phyloP scores from a whole-genome alignment of 2,113 vertebrate genomes.

The Galeopterus variegatus region DNA sequence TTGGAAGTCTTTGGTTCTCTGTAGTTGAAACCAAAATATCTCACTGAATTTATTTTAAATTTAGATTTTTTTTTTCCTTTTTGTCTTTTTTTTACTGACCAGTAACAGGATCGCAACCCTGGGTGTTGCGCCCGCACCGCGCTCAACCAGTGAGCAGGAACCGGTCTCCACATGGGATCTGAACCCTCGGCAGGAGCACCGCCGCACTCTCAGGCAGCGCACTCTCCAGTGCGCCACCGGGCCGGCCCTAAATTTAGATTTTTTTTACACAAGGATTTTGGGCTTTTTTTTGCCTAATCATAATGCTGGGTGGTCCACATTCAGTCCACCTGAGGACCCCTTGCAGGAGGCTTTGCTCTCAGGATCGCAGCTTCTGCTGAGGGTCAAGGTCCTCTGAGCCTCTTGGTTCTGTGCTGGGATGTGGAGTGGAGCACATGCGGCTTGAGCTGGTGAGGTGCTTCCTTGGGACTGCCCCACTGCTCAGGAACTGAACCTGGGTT shows the following conservation, averaged over 20 bases:
- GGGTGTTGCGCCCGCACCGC: too few relatives aligned
- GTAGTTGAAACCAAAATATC: slow-evolving; percentile 68
- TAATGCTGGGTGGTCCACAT: slow-evolving; percentile 69
- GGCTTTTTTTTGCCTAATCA: slow-evolving; percentile 35
- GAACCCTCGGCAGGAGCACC: too few relatives aligned
- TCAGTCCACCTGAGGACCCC: background rate
- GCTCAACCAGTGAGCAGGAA: too few relatives aligned
- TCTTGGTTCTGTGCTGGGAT: background rate
- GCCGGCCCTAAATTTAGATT: slow-evolving; percentile 19
- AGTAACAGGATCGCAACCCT: too few relatives aligned
- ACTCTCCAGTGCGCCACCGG: too few relatives aligned
- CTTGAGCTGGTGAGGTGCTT: background rate
- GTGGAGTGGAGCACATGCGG: background rate
- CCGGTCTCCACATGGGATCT: too few relatives aligned
- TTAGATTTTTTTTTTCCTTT: slow-evolving; percentile 33
- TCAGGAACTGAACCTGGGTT: background rate
- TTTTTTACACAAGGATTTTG: slow-evolving; percentile 65
- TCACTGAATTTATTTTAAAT: slow-evolving; percentile 70
- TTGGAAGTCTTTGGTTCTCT: slow-evolving; percentile 63
- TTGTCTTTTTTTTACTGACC: too few relatives aligned
- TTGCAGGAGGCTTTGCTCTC: slow-evolving; percentile 43
- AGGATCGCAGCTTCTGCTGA: background rate
- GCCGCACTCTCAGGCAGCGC: too few relatives aligned
- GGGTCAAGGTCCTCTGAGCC: background rate
- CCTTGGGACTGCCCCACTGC: background rate